Percentiles rank a stretch among this genome's conserved stretches.
Conservation (phyloP, 35 echinoderm and acorn worm genomes). For the Heliocidaris tuberculata region DNA sequence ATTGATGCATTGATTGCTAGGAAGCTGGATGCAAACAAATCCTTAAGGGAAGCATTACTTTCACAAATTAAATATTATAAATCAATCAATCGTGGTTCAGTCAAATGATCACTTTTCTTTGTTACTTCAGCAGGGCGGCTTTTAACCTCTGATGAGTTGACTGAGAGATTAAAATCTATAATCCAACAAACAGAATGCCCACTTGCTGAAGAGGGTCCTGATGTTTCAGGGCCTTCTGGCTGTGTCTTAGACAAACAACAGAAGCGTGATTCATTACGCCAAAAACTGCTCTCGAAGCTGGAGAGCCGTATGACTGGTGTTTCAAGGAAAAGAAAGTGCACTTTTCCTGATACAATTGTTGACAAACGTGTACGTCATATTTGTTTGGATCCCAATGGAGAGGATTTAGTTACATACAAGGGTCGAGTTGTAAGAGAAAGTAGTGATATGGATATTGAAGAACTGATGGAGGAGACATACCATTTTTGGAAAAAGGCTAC, state of each 20-base stretch:
- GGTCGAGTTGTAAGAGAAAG: neutral
- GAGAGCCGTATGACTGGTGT: neutral
- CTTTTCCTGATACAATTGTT: neutral
- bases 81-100: neutral
- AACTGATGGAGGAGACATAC: neutral
- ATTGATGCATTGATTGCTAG: neutral
- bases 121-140: neutral
- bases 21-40: neutral
- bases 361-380: neutral
- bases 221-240: neutral
- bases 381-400: neutral
- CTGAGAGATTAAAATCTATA: too few species aligned
- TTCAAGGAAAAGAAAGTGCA: constrained; percentile 3
- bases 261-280: neutral
- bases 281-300: neutral
- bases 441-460: neutral
- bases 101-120: neutral
- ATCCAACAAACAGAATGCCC: too few species aligned
- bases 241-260: neutral
- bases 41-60: neutral
- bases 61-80: neutral
- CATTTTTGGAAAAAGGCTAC: neutral
- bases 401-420: neutral
- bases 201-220: neutral
- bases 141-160: too few species aligned